A percentile compares a stretch with the other conserved stretches of the same genome.
phyloP scores from a whole-genome alignment of 2,797 vertebrate genomes.

The Lithobates sylvaticus region DNA sequence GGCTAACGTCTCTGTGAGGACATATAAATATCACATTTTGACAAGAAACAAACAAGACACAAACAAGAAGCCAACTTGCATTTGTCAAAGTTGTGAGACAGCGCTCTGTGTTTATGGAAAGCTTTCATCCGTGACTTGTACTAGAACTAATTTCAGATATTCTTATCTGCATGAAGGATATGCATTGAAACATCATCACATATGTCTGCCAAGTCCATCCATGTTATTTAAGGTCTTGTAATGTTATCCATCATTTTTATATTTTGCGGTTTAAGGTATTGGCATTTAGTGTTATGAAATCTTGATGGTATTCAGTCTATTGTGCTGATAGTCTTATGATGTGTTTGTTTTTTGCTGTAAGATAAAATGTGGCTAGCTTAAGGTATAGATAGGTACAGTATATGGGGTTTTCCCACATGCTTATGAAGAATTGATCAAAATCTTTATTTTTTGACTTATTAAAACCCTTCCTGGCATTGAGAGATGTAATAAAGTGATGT shows the following conservation, averaged over 20 bases:
- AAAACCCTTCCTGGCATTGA: no score
- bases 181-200: not conserved
- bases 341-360: not conserved
- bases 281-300: not conserved
- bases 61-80: conserved; percentile 45
- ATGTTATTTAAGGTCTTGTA: conserved; percentile 46
- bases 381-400: not conserved
- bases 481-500: no score
- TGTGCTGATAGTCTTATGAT: not conserved
- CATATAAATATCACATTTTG: conserved; percentile 45
- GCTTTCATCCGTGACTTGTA: not conserved
- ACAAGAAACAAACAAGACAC: conserved; percentile 53
- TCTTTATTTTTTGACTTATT: not conserved
- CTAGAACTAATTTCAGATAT: not conserved
- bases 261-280: not conserved
- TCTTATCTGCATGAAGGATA: conserved; percentile 12
- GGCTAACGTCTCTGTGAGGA: conserved; percentile 31
- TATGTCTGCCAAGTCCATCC: not conserved
- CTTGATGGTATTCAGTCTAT: not conserved
- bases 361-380: not conserved
- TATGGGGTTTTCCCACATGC: not conserved
- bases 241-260: conserved; percentile 1
- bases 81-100: conserved; percentile 11
- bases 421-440: not conserved
- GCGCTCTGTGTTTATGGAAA: conserved; percentile 15